These are phyloP conservation scores for Sinentomon sp. DNA, from an alignment of 2,888 invertebrate genomes.

Conservation along the genomic window DNA sequence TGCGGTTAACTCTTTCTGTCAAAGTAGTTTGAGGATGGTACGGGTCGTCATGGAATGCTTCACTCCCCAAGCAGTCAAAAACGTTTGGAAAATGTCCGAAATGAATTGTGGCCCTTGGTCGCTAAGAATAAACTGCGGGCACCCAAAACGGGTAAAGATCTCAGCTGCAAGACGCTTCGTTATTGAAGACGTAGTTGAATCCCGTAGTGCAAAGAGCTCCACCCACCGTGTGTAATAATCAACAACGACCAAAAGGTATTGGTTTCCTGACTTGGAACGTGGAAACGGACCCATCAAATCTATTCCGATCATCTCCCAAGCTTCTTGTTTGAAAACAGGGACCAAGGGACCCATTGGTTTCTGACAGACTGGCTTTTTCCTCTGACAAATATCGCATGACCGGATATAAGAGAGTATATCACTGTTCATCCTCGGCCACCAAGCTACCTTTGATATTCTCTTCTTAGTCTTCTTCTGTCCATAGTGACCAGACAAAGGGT, in stretches of 20 bases:
- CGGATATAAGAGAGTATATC: conserved; percentile 3
- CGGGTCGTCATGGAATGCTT: conserved; percentile 11
- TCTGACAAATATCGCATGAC: conserved; percentile 3
- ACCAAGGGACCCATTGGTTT: conserved; percentile 5
- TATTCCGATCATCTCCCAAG: conserved; percentile 7
- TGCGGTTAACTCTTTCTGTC: conserved; percentile 11
- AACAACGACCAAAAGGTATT: conserved; percentile 10
- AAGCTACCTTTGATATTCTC: neutral
- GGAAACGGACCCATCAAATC: conserved; percentile 10
- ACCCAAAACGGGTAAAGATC: conserved; percentile 12
- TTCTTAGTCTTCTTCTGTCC: conserved; percentile 5
- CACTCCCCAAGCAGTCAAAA: conserved; percentile 8
- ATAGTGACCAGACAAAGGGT: conserved; percentile 4
- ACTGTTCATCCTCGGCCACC: conserved; percentile 1
- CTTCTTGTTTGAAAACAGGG: conserved; percentile 3
- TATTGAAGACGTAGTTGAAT: conserved; percentile 8
- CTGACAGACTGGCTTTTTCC: neutral
- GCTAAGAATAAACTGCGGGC: conserved; percentile 7
- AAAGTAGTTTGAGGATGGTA: conserved; percentile 13
- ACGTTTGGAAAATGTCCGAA: conserved; percentile 1
- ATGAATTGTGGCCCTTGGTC: conserved; percentile 13
- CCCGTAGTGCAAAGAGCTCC: conserved; percentile 11
- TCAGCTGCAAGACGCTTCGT: conserved; percentile 7
- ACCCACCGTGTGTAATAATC: conserved; percentile 12
- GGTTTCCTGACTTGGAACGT: conserved; percentile 2